Evolutionary conservation across 2,113 vertebrate species (phyloP).

Genomic region (Strigops habroptila): DNA sequence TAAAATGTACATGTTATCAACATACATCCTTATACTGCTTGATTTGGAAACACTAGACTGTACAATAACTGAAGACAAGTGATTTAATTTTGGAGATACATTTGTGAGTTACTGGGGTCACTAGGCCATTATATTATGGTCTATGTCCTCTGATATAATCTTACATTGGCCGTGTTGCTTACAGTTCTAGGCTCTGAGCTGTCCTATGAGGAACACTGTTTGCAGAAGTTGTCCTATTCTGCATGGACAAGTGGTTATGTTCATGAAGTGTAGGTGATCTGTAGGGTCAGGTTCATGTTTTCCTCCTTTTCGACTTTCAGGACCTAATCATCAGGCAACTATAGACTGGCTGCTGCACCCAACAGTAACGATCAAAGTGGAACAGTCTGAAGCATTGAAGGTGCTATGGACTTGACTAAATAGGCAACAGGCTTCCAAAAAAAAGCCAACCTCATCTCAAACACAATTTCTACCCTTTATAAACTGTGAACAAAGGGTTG

Average conservation of each 20-base stretch:
- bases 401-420: not conserved
- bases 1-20: not conserved
- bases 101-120: not conserved
- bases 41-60: not conserved
- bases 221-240: not conserved
- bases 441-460: not conserved
- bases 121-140: not conserved
- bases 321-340: not conserved
- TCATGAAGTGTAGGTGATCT: not conserved
- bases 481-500: not conserved
- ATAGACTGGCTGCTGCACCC: not conserved
- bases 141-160: not conserved
- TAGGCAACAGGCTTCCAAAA: not conserved
- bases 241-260: not conserved
- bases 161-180: not conserved
- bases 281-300: not conserved
- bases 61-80: not conserved
- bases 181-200: not conserved
- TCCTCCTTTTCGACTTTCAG: not conserved
- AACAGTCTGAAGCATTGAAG: not conserved
- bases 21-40: conserved; percentile 17
- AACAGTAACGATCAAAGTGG: not conserved
- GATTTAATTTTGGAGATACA: not conserved
- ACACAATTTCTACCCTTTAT: not conserved
- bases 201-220: not conserved